Conservation (phyloP, 2,797 vertebrate species). For the Pogoniulus pusillus region DNA sequence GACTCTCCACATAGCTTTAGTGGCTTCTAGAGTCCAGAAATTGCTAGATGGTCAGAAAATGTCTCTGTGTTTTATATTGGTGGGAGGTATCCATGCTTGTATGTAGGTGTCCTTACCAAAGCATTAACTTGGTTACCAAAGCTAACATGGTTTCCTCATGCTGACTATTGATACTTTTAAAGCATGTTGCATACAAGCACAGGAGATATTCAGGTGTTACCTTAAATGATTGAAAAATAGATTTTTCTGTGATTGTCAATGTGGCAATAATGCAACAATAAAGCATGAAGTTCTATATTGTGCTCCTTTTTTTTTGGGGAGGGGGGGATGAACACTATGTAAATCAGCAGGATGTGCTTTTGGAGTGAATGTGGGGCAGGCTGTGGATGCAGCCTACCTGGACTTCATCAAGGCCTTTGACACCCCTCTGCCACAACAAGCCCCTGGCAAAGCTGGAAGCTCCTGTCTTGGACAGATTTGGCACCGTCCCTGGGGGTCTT, state of each 20-base stretch:
- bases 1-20: constrained; percentile 1
- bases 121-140: not conserved
- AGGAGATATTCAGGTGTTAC: not conserved
- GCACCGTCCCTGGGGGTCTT: too few species aligned
- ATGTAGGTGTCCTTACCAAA: not conserved
- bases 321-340: too few species aligned
- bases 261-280: constrained; percentile 36
- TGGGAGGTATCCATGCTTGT: not conserved
- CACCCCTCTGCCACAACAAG: too few species aligned
- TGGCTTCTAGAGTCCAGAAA: constrained; percentile 22
- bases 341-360: too few species aligned
- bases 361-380: too few species aligned
- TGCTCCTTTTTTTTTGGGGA: not conserved
- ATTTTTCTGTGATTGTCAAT: not conserved
- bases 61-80: not conserved
- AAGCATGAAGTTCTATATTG: constrained; percentile 5
- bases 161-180: not conserved
- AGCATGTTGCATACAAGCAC: not conserved
- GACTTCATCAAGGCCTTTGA: too few species aligned
- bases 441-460: too few species aligned
- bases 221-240: constrained; percentile 5
- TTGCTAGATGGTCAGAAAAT: not conserved
- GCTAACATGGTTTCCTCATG: not conserved
- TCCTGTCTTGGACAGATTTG: too few species aligned
- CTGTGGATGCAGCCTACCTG: too few species aligned